Conservation (phyloP, 2,797 vertebrate species). For the Sebastes hubbsi region DNA sequence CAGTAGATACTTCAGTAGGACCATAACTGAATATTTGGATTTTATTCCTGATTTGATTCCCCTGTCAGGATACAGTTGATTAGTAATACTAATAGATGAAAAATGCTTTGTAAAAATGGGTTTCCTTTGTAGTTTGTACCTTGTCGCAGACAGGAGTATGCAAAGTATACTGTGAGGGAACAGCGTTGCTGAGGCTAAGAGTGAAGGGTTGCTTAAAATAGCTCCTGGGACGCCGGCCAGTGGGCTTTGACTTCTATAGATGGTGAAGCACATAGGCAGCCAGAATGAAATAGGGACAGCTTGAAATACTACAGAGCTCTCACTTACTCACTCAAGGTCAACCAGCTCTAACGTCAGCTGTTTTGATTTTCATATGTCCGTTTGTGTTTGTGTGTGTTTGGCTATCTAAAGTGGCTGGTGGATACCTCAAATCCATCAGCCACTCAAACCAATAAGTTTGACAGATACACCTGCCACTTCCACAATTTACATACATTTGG, state of each 20-base stretch:
- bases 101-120: not conserved
- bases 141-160: slow-evolving; percentile 79
- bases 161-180: slow-evolving; percentile 79
- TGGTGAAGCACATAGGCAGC: slow-evolving; percentile 91
- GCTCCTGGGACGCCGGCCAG: slow-evolving; percentile 85
- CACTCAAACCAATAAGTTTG: slow-evolving; percentile 26
- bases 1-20: not conserved
- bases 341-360: slow-evolving; percentile 88
- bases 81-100: not conserved
- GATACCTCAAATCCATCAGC: slow-evolving; percentile 13
- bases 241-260: slow-evolving; percentile 95
- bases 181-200: slow-evolving; percentile 58
- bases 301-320: slow-evolving; percentile 89
- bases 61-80: not conserved
- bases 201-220: slow-evolving; percentile 91
- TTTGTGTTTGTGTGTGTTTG: slow-evolving; percentile 13
- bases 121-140: slow-evolving; percentile 34
- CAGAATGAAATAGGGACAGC: slow-evolving; percentile 90
- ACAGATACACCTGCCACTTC: slow-evolving; percentile 13
- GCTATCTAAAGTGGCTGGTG: not conserved
- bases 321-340: slow-evolving; percentile 92
- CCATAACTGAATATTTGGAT: not conserved
- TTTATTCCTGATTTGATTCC: not conserved
- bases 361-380: slow-evolving; percentile 68
- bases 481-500: slow-evolving; percentile 33